These are phyloP conservation scores for Troides oblongomaculatus DNA, from an alignment of 2,888 invertebrate species.

Conservation along the genomic window DNA sequence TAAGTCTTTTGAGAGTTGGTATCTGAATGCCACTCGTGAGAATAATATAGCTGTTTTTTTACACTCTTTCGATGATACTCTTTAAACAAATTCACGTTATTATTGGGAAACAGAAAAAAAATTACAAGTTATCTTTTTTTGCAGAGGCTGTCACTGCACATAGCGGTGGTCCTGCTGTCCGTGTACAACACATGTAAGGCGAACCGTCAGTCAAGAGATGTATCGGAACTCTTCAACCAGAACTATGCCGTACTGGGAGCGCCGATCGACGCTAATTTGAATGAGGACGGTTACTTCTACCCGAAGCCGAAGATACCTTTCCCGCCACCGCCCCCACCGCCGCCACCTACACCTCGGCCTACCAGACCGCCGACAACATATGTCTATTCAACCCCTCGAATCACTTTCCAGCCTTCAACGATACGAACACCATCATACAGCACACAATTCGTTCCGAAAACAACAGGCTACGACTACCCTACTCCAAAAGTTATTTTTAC, in stretches of 20 bases:
- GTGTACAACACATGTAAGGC: constrained; percentile 63
- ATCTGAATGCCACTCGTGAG: too few species aligned
- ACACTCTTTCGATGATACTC: too few species aligned
- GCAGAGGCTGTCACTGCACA: constrained; percentile 75
- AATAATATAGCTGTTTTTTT: too few species aligned
- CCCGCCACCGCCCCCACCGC: constrained; percentile 52
- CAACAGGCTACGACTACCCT: constrained; percentile 38
- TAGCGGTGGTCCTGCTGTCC: constrained; percentile 69
- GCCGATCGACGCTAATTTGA: constrained; percentile 59
- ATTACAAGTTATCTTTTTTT: constrained; percentile 34
- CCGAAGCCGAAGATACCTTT: constrained; percentile 68
- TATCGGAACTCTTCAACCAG: constrained; percentile 56
- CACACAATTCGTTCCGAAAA: constrained; percentile 30
- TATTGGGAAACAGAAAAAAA: too few species aligned
- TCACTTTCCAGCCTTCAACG: constrained; percentile 14
- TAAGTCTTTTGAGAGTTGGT: too few species aligned
- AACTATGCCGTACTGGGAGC: constrained; percentile 68
- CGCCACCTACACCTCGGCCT: constrained; percentile 31
- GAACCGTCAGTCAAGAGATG: constrained; percentile 56
- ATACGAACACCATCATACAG: constrained; percentile 33
- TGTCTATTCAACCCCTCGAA: constrained; percentile 27
- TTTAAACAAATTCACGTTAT: too few species aligned
- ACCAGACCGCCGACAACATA: constrained; percentile 10
- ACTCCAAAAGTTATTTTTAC: constrained; percentile 36
- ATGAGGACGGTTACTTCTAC: constrained; percentile 75